Conservation (phyloP, 2,113 vertebrate species). For the Thunnus thynnus region DNA sequence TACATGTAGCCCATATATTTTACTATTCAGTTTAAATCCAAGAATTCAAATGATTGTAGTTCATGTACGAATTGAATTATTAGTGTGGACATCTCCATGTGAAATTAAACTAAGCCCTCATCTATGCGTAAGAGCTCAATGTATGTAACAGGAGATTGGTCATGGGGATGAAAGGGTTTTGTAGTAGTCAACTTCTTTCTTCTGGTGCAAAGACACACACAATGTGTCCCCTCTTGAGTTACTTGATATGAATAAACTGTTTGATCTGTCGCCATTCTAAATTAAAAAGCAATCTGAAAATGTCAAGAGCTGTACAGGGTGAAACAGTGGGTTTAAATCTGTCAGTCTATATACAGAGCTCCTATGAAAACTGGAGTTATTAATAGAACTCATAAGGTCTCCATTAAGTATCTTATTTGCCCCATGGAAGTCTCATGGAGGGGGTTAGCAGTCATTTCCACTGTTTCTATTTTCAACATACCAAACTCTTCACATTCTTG, state of each 20-base stretch:
- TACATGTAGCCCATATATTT: background rate
- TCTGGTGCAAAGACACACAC: slow-evolving; percentile 26
- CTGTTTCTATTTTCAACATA: slow-evolving; percentile 9
- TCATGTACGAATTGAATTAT: slow-evolving; percentile 46
- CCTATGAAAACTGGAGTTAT: slow-evolving; percentile 45
- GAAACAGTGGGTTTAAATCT: slow-evolving; percentile 49
- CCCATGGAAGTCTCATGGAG: slow-evolving; percentile 23
- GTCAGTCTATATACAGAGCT: slow-evolving; percentile 19
- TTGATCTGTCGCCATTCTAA: slow-evolving; percentile 39
- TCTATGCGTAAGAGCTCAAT: slow-evolving; percentile 50
- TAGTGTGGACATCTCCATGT: slow-evolving; percentile 43
- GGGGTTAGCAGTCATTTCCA: slow-evolving; percentile 20
- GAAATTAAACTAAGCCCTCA: slow-evolving; percentile 48
- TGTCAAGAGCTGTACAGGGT: slow-evolving; percentile 26
- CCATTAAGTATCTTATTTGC: slow-evolving; percentile 19
- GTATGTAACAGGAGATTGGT: slow-evolving; percentile 60
- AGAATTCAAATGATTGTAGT: slow-evolving; percentile 4
- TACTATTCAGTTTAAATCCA: background rate
- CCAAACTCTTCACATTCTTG: slow-evolving; percentile 13
- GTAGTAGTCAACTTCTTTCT: slow-evolving; percentile 42
- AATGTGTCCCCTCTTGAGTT: slow-evolving; percentile 26
- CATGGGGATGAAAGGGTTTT: slow-evolving; percentile 63
- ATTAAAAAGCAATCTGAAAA: slow-evolving; percentile 48
- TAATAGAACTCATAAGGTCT: slow-evolving; percentile 46
- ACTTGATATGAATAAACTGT: slow-evolving; percentile 51